Evolutionary conservation across 2,797 vertebrate species (phyloP), one percentile per base, ranked within the genome.

Genomic region (Centroberyx gerrardi): DNA sequence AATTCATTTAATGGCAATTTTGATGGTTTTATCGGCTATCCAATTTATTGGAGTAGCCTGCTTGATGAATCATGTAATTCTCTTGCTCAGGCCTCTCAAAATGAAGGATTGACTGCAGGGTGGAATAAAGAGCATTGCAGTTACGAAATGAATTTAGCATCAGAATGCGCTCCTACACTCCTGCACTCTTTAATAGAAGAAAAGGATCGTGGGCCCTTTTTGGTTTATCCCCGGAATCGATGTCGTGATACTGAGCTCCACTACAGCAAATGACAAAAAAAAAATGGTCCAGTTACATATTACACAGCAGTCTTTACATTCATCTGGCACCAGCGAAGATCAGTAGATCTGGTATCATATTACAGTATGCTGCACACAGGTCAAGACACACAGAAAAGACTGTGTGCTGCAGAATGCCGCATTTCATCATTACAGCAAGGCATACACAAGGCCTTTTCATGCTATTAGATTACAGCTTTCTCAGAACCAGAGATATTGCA

Each of bases 11-110:
- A 92, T 91, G 89, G 88, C 86, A 90, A 92, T 92, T 92, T 87
- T 89, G 90, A 92, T 89, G 92, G 90, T 91, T 92, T 90, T 90
- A 93, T 92, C 87, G 90, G 90, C 90, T 84, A 92, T 92, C 84
- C 92, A 92, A 94, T 94, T 93, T 92, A 92, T 92, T 91, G 89
- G 84, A 92, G 92, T 85, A 89, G 90, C 87, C 85, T 90, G 92
- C 89, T 85, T 93, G 92, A 93, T 93, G 91, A 92, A 93, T 92
- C 87, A 89, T 91, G 93, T 94, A 89, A 93, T 94, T 92, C 87
- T 91, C 87, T 84, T 90, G 87, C 89, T 84, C 88, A 76, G 90
- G 86, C 86, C 89, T 89, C 85, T 93, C 88, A 91, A 89, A 90
- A 93, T 91, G 91, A 91, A 87, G 90, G 87, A 92, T 92, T 88